phyloP scores from a whole-genome alignment of 2,888 invertebrate genomes.

The Euplexia lucipara region DNA sequence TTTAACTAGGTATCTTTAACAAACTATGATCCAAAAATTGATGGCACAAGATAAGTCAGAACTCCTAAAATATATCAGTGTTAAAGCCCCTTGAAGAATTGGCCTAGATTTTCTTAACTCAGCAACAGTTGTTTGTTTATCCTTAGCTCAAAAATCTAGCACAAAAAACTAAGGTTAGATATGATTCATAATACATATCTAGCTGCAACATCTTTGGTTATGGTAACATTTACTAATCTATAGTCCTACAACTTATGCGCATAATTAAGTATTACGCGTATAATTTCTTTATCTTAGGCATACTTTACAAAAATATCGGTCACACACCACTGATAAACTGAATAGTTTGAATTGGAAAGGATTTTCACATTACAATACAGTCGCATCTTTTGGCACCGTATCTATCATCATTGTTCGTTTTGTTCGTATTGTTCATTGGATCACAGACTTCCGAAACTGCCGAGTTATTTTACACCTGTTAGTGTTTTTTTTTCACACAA shows the following conservation, averaged over 20 bases:
- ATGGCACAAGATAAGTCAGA: background rate
- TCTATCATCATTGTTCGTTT: too few species aligned
- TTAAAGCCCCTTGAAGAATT: slow-evolving; percentile 20
- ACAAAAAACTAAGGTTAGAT: slow-evolving; percentile 46
- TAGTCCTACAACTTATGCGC: slow-evolving; percentile 9
- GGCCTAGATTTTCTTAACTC: slow-evolving; percentile 19
- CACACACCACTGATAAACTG: slow-evolving; percentile 19
- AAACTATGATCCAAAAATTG: background rate
- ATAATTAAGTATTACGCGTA: slow-evolving; percentile 31
- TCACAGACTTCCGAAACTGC: too few species aligned
- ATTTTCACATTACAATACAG: background rate
- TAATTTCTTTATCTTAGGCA: slow-evolving; percentile 14
- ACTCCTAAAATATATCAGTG: slow-evolving; percentile 27
- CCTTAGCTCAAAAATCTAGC: slow-evolving; percentile 18
- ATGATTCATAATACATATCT: slow-evolving; percentile 27
- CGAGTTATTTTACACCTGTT: too few species aligned
- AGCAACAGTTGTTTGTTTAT: slow-evolving; percentile 33
- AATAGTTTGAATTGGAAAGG: slow-evolving; percentile 2
- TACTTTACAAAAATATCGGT: slow-evolving; percentile 21
- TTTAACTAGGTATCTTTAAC: too few species aligned
- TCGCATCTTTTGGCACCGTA: background rate
- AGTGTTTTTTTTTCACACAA: too few species aligned
- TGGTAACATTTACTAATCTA: slow-evolving; percentile 31
- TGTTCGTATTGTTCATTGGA: too few species aligned
- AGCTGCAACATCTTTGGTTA: slow-evolving; percentile 19